Evolutionary conservation across 2,888 invertebrate genomes (phyloP), one percentile per base, ranked within the genome.

Genomic region (Heterodera filipjevi): DNA sequence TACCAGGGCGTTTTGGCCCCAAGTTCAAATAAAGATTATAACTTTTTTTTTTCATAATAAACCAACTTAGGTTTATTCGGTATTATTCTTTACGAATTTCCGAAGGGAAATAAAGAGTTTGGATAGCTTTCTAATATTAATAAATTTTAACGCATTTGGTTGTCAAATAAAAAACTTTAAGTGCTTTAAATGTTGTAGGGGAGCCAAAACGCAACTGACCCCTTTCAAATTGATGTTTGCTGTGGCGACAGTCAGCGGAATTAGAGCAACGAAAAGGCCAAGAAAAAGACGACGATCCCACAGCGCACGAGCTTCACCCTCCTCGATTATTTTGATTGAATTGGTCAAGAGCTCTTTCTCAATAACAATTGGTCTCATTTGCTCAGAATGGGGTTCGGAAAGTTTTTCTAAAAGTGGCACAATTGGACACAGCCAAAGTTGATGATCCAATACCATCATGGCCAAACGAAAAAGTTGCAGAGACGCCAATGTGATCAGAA

Each of bases 401-500:
- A 72, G 76, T 39, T 66, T 70, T 77, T 66, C 46, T 46, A 77
- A 76, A 33, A 35, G 3, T 49, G 6, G 46, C 6, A 12, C 6
- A 49, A 49, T 49, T 49, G 46, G 8, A 12, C 5, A 12, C 46
- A 49, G 19, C 3, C 12, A 49, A 14, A 49, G 46, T 12, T 16
- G 44, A 44, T 44, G n/a, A n/a, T n/a, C n/a, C n/a, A n/a, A n/a
- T 39, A 39, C 3, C 10, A 81, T 83, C 81, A 30, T 80, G 77
- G 33, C 83, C 81, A 44, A 87, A 78, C 35, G 81, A 80, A 79
- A 88, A 88, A 5, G 80, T 59, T 10, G 89, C 87, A 27, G 80
- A 77, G 10, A 89, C 83, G 12, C 87, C 89, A 12, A 84, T 80
- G 80, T 89, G 89, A 79, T 89, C 89, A n/a, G 89, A 89, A 77